Evolutionary conservation across 2,888 invertebrate genomes (phyloP).

Genomic region (Esperia sulphurella): DNA sequence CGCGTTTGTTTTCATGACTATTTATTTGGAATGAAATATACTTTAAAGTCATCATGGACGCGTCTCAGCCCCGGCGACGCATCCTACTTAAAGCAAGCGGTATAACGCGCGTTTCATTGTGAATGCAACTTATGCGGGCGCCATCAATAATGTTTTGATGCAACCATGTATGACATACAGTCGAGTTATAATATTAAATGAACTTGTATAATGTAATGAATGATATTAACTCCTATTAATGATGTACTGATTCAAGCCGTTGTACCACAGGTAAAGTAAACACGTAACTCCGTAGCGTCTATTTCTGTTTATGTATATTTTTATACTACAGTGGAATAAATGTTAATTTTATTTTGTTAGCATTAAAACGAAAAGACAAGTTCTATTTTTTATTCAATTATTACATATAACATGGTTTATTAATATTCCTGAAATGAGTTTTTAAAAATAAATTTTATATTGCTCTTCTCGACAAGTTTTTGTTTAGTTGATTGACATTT

Average conservation of each 20-base stretch:
- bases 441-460: slow-evolving; percentile 75
- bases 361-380: slow-evolving; percentile 77
- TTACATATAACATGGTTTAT: slow-evolving; percentile 13
- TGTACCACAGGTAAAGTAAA: too few species aligned
- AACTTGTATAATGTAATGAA: neutral
- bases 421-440: slow-evolving; percentile 32
- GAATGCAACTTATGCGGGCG: too few species aligned
- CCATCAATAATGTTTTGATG: neutral
- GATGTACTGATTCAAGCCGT: too few species aligned
- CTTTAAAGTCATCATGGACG: too few species aligned
- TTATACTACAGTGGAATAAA: slow-evolving; percentile 76
- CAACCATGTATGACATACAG: slow-evolving; percentile 6
- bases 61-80: too few species aligned
- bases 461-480: slow-evolving; percentile 62
- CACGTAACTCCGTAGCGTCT: slow-evolving; percentile 20
- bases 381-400: slow-evolving; percentile 59
- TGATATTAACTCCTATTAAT: neutral
- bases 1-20: too few species aligned
- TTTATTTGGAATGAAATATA: too few species aligned
- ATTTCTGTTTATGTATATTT: slow-evolving; percentile 75
- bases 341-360: slow-evolving; percentile 78
- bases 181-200: slow-evolving; percentile 7
- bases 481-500: slow-evolving; percentile 27
- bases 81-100: too few species aligned
- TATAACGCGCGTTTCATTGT: too few species aligned